Percentiles rank a stretch among this genome's conserved stretches.
phyloP scores from a whole-genome alignment of 2,797 vertebrate species.

The Myotis planiceps region DNA sequence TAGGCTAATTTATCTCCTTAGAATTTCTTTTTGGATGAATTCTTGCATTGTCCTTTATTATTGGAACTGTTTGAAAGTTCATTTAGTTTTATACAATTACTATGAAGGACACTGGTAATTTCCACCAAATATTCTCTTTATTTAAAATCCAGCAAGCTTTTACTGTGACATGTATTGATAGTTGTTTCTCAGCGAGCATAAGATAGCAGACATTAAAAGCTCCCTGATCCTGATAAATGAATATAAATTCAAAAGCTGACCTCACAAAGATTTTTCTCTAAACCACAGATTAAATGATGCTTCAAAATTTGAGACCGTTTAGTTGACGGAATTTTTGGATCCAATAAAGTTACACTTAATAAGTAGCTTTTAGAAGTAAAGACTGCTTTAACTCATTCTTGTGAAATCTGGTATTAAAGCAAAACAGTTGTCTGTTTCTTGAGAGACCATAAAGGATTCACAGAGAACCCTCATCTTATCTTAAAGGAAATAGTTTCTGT shows the following conservation, averaged over 20 bases:
- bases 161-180: background rate
- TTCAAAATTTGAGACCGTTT: constrained; percentile 46
- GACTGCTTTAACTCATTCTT: constrained; percentile 36
- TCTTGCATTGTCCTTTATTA: constrained; percentile 1
- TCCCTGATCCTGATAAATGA: constrained; percentile 21
- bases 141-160: constrained; percentile 29
- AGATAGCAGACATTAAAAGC: background rate
- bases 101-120: constrained; percentile 15
- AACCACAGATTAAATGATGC: constrained; percentile 44
- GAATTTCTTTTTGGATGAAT: background rate
- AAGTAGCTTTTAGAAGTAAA: constrained; percentile 64
- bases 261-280: constrained; percentile 37
- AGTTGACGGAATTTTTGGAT: constrained; percentile 36
- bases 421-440: constrained; percentile 60
- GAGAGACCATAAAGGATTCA: constrained; percentile 65
- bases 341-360: constrained; percentile 33
- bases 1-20: background rate
- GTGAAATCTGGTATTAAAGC: constrained; percentile 63
- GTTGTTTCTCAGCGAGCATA: background rate
- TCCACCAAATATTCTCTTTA: background rate
- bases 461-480: constrained; percentile 41
- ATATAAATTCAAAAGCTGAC: constrained; percentile 28
- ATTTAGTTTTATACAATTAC: background rate
- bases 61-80: constrained; percentile 13
- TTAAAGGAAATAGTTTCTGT: constrained; percentile 71